phyloP scores from a whole-genome alignment of 2,113 vertebrate species.

The Cebus imitator region DNA sequence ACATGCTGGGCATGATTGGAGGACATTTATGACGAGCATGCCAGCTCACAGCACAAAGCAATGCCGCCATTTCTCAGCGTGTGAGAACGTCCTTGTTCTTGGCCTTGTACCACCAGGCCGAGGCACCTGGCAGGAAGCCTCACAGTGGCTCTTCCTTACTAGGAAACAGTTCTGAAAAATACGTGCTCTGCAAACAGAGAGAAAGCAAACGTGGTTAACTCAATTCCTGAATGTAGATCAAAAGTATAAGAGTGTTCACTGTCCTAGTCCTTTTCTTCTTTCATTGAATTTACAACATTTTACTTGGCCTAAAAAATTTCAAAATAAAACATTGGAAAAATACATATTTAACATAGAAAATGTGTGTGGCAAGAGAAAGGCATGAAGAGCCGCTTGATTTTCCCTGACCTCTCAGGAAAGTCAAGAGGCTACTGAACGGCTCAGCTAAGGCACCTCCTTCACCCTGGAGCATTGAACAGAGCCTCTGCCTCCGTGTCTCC shows the following conservation, averaged over 20 bases:
- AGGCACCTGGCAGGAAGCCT: not conserved
- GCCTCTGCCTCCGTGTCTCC: not conserved
- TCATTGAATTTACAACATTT: not conserved
- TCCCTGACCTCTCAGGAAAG: not conserved
- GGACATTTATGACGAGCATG: too few species aligned
- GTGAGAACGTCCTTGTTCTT: not conserved
- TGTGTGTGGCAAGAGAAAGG: not conserved
- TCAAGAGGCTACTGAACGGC: not conserved
- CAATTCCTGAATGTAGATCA: not conserved
- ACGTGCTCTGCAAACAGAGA: not conserved
- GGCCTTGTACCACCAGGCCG: too few species aligned
- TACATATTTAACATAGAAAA: not conserved
- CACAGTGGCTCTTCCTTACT: not conserved
- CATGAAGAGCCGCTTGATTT: not conserved
- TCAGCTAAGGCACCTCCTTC: not conserved
- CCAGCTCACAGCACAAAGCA: too few species aligned
- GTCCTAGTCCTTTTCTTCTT: not conserved
- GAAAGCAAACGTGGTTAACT: not conserved
- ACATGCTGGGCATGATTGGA: rapidly evolving
- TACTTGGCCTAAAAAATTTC: not conserved
- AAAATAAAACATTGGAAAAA: not conserved
- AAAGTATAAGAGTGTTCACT: not conserved
- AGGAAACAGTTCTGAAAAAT: not conserved
- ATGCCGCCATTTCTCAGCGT: rapidly evolving
- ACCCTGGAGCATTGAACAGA: rapidly evolving